phyloP scores from a whole-genome alignment of 1,140 invertebrate genomes.

The Lepidurus packardi region DNA sequence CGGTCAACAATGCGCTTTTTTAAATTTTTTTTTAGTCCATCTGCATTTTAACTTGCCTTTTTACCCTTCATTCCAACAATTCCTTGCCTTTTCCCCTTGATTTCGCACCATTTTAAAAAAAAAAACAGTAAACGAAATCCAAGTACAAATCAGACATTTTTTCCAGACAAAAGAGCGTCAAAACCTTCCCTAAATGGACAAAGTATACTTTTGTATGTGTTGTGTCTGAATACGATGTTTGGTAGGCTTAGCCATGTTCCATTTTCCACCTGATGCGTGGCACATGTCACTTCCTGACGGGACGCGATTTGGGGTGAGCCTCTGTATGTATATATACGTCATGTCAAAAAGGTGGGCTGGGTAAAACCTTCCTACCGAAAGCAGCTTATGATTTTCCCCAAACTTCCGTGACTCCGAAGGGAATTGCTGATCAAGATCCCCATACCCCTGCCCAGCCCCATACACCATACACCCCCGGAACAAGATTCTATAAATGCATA shows the following conservation, averaged over 20 bases:
- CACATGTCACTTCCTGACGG: constrained; percentile 13
- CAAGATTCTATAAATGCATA: not conserved
- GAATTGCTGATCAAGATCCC: not conserved
- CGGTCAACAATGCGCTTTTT: not conserved
- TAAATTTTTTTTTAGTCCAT: not conserved
- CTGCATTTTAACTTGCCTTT: too few species aligned
- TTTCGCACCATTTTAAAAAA: too few species aligned
- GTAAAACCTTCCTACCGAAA: not conserved
- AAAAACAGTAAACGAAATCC: too few species aligned
- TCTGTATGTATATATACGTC: not conserved
- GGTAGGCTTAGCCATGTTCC: not conserved
- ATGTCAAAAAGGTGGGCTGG: not conserved
- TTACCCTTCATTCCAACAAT: too few species aligned
- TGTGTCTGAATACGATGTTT: not conserved
- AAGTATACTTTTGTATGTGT: too few species aligned
- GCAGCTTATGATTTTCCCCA: not conserved
- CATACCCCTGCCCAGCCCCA: not conserved
- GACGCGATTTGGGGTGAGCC: not conserved
- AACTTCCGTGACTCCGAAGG: not conserved
- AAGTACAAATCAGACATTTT: too few species aligned
- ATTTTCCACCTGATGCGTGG: constrained; percentile 18
- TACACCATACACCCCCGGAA: not conserved
- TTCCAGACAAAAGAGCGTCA: too few species aligned
- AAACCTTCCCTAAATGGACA: too few species aligned
- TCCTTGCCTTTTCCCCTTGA: too few species aligned